phyloP scores from a whole-genome alignment of 2,113 vertebrate species.

The Tiliqua scincoides region DNA sequence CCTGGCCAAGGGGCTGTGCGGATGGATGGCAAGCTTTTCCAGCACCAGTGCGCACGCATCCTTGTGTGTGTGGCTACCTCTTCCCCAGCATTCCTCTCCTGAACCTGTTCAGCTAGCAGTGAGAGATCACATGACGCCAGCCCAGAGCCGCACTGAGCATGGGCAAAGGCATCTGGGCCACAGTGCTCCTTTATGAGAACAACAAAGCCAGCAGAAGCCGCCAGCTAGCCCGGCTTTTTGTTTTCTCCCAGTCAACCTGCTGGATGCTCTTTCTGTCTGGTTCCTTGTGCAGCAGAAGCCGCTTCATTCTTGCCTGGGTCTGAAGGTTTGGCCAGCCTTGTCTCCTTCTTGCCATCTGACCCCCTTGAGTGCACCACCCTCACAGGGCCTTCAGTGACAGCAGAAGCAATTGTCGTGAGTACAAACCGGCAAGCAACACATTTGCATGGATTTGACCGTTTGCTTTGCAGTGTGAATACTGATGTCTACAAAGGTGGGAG shows the following conservation, averaged over 20 bases:
- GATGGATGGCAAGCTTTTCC: not conserved
- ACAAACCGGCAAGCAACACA: not conserved
- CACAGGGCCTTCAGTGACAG: not conserved
- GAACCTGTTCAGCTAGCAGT: not conserved
- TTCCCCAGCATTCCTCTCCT: not conserved
- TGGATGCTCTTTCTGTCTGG: not conserved
- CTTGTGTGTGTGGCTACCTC: not conserved
- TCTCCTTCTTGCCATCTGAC: not conserved
- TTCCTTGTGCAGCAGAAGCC: not conserved
- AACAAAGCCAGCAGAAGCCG: not conserved
- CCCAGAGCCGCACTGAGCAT: conserved; percentile 76
- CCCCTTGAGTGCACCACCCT: not conserved
- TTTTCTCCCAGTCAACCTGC: not conserved
- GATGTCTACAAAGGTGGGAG: not conserved
- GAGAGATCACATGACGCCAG: conserved; percentile 75
- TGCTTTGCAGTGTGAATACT: not conserved
- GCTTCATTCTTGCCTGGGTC: not conserved
- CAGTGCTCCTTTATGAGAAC: not conserved
- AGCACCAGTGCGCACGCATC: not conserved
- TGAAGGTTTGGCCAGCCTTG: not conserved
- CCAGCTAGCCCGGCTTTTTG: not conserved
- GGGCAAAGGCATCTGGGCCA: conserved; percentile 76
- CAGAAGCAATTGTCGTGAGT: not conserved
- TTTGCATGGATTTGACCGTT: not conserved
- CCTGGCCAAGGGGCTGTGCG: not conserved